Evolutionary conservation across 2,797 vertebrate genomes (phyloP).

Genomic region (Halcyon smyrnensis): DNA sequence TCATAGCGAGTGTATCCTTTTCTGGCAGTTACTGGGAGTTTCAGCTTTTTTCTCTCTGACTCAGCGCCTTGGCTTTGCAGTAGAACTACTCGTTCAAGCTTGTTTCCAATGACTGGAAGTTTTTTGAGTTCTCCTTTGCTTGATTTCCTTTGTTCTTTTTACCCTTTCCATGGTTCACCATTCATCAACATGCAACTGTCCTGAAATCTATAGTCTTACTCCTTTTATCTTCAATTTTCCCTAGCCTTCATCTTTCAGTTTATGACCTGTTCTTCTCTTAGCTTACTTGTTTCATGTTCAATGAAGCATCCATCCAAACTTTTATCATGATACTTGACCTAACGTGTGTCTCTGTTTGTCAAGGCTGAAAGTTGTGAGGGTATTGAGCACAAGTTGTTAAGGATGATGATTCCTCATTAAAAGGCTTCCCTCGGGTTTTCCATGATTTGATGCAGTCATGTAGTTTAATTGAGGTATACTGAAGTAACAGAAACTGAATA

Average conservation of each 20-base stretch:
- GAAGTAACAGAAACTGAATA: not conserved
- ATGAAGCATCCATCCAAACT: not conserved
- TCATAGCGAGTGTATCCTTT: not conserved
- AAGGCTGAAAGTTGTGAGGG: not conserved
- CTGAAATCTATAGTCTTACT: not conserved
- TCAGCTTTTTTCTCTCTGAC: not conserved
- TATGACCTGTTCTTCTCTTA: not conserved
- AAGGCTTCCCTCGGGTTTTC: not conserved
- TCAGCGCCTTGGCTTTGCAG: not conserved
- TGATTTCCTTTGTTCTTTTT: not conserved
- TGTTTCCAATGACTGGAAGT: not conserved
- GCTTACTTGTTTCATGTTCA: not conserved
- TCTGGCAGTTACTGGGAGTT: not conserved
- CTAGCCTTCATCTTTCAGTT: not conserved
- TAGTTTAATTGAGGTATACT: not conserved
- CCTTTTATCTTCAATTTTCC: not conserved
- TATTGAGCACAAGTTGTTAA: not conserved
- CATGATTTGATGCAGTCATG: not conserved
- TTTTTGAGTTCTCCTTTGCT: not conserved
- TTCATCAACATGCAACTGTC: not conserved
- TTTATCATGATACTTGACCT: not conserved
- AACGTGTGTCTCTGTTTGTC: not conserved
- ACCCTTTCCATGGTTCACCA: not conserved
- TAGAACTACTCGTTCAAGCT: not conserved
- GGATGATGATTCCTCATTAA: not conserved